Percentiles rank a stretch among this genome's conserved stretches.
Conservation (phyloP, 2,797 vertebrate genomes). For the Perodicticus potto region DNA sequence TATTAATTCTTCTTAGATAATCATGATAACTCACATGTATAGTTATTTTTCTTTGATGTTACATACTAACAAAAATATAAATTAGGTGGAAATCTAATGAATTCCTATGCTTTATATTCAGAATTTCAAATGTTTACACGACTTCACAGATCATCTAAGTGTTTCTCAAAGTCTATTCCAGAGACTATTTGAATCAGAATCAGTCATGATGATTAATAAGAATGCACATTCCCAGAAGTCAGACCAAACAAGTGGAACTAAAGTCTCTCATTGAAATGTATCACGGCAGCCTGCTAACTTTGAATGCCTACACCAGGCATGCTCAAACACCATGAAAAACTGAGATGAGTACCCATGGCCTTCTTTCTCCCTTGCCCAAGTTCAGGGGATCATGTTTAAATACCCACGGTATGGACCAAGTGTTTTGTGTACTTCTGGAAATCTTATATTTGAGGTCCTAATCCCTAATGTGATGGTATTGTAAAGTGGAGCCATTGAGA, state of each 20-base stretch:
- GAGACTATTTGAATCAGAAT: background rate
- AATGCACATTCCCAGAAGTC: constrained; percentile 16
- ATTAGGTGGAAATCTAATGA: background rate
- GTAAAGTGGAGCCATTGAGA: background rate
- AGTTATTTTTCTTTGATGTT: constrained; percentile 37
- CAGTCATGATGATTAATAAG: background rate
- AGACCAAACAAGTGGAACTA: background rate
- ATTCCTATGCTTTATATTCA: constrained; percentile 5
- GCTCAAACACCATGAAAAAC: constrained; percentile 4
- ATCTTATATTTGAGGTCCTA: background rate
- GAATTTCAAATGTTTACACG: constrained; percentile 38
- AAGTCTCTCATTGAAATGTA: background rate
- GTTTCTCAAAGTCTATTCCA: constrained; percentile 11
- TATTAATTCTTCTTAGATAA: background rate
- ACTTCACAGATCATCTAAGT: background rate
- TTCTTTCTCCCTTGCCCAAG: background rate
- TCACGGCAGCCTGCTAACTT: background rate
- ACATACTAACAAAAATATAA: background rate
- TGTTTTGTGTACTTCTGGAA: background rate
- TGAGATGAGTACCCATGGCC: background rate
- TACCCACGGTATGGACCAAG: background rate
- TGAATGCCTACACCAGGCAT: background rate
- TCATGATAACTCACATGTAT: background rate
- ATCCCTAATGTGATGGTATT: background rate
- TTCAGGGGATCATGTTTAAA: background rate